Evolutionary conservation across 2,797 vertebrate species (phyloP).

Genomic region (Sebastes jordani): DNA sequence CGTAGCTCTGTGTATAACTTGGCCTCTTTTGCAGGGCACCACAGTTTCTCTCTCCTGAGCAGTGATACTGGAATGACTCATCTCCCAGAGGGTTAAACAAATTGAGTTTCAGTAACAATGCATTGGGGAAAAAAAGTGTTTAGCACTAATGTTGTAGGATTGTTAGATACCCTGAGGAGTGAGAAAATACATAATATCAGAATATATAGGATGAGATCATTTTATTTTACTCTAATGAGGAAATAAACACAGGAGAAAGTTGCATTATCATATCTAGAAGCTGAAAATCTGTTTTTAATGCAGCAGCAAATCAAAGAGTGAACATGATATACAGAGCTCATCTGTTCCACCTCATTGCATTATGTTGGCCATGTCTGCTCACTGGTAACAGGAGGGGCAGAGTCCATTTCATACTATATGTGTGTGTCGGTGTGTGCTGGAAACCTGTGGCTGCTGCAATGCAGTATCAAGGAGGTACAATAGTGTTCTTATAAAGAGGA

Average conservation of each 20-base stretch:
- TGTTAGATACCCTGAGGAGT: background rate
- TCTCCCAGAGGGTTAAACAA: slow-evolving; percentile 52
- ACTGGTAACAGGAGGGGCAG: background rate
- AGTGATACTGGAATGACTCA: slow-evolving; percentile 58
- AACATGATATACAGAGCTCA: background rate
- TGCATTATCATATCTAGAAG: slow-evolving; percentile 21
- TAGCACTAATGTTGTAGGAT: slow-evolving; percentile 14
- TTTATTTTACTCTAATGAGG: slow-evolving; percentile 1
- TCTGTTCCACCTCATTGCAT: background rate
- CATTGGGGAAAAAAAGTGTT: slow-evolving; percentile 6
- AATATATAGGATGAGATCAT: background rate
- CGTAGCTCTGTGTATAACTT: slow-evolving; percentile 14
- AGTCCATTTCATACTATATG: background rate
- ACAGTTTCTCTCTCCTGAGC: slow-evolving; percentile 27
- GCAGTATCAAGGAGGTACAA: slow-evolving; percentile 54
- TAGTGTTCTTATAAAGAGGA: slow-evolving; percentile 23
- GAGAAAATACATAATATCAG: background rate
- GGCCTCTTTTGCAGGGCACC: slow-evolving; percentile 25
- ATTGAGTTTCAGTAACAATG: slow-evolving; percentile 35
- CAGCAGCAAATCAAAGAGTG: background rate
- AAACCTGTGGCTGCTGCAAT: slow-evolving; percentile 73
- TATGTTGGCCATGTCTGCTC: background rate
- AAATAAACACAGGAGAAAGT: slow-evolving; percentile 8
- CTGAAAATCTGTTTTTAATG: slow-evolving; percentile 20
- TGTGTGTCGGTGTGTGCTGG: slow-evolving; percentile 6